Evolutionary conservation across 2,888 invertebrate genomes (phyloP), one percentile per base, ranked within the genome.

Genomic region (Gisinianus flammeolus): DNA sequence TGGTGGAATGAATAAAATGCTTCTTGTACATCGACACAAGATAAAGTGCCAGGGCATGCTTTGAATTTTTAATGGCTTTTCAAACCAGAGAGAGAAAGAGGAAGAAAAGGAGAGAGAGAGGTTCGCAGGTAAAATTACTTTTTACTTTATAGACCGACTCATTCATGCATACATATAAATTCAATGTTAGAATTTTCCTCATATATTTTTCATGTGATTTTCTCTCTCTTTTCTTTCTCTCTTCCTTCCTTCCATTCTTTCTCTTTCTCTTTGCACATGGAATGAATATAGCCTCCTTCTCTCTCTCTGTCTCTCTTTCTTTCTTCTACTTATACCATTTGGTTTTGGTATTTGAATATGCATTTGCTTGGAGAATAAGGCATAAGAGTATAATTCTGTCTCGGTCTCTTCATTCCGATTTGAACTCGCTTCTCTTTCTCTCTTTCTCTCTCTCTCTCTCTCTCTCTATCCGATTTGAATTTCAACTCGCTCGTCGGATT

Each of bases 11-110:
- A 56, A 56, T 56, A 56, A 56, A 56, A 56, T 56, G 56, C 56
- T 44, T 44, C 19, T 44, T 24, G 28, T 31, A 67, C 24, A 67
- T 67, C 33, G 67, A 67, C 67, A 67, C 31, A 67, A 67, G 67
- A 67, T 67, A 67, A 67, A 67, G 67, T 31, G 67, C 67, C 33
- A 6, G 67, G 33, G 28, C 67, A 16, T 67, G 67, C 33, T 31
- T 33, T 67, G 67, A 67, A 67, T 67, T 67, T 67, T 67, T 67
- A 67, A 67, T 33, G 6, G 33, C 19, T 67, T 67, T 67, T n/a
- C 58, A 58, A 58, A 24, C 24, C 12, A 35, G 35, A 35, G 12
- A 5, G 12, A 35, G 35, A 35, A 35, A 5, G 5, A 35, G 12
- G 12, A 12, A 5, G 5, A 35, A 12, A 35, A 35, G 6, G 35